Conservation (phyloP, 2,113 vertebrate species). For the Eurystomus gularis region DNA sequence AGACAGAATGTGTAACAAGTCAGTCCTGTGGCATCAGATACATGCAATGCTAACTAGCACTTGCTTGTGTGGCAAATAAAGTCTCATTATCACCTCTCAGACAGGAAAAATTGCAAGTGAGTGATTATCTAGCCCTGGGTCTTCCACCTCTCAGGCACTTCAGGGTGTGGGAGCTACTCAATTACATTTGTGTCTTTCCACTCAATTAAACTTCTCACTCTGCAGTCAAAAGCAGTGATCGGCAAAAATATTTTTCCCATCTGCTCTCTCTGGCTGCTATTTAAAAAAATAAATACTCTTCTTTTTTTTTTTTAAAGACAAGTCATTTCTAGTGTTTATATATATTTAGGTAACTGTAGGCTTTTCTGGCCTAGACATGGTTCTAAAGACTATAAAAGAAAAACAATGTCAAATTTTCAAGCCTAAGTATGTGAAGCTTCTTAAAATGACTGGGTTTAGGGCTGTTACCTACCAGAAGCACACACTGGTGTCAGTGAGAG, state of each 20-base stretch:
- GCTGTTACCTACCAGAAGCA: neutral
- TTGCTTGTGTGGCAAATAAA: neutral
- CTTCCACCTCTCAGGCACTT: constrained; percentile 2
- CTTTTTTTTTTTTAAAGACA: neutral
- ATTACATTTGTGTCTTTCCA: neutral
- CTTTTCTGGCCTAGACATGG: neutral
- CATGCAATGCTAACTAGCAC: neutral
- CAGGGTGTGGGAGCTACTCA: neutral
- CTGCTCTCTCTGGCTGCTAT: neutral
- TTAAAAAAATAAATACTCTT: neutral
- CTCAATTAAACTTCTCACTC: constrained; percentile 4
- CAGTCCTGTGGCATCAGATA: neutral
- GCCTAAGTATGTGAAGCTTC: neutral
- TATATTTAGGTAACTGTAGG: neutral
- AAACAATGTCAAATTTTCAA: neutral
- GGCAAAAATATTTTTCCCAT: neutral
- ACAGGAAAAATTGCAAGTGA: constrained; percentile 7
- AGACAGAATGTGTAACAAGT: neutral
- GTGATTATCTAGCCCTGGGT: neutral
- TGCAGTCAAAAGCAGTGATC: neutral
- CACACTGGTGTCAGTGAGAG: neutral
- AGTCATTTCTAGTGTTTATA: neutral
- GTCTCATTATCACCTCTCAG: constrained; percentile 55
- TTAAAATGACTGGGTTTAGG: neutral
- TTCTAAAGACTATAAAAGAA: neutral